Conservation (phyloP, 2,113 vertebrate species). For the Eudyptes chrysolophus region DNA sequence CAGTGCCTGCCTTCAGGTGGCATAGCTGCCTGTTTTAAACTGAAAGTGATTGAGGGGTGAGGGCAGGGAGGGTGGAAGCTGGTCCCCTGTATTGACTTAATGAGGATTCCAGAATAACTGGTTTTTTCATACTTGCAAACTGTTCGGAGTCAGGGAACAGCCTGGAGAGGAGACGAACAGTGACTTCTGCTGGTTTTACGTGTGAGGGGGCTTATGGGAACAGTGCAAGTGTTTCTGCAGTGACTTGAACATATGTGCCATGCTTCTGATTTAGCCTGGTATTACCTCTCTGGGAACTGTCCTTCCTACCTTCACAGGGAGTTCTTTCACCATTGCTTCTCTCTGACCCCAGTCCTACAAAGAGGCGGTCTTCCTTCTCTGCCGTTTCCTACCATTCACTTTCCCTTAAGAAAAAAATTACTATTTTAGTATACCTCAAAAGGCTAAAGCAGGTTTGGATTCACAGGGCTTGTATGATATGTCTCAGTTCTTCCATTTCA, state of each 20-base stretch:
- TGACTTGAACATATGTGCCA: background rate
- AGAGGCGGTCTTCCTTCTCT: background rate
- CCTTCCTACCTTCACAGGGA: rapidly evolving
- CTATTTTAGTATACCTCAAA: background rate
- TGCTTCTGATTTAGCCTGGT: background rate
- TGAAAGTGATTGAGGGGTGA: background rate
- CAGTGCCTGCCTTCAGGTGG: background rate
- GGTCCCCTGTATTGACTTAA: background rate
- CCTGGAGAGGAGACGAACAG: background rate
- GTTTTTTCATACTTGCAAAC: background rate
- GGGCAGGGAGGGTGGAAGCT: background rate
- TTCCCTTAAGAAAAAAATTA: background rate
- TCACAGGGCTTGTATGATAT: background rate
- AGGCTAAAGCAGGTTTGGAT: background rate
- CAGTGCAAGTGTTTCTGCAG: background rate
- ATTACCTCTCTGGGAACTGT: background rate
- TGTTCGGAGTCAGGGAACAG: background rate
- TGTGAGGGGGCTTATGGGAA: background rate
- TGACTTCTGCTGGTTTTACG: background rate
- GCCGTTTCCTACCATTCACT: background rate
- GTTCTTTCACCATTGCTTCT: background rate
- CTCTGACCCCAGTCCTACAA: background rate
- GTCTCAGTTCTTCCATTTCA: background rate
- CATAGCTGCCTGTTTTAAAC: background rate
- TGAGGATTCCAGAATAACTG: background rate